A percentile compares a stretch with the other conserved stretches of the same genome.
Conservation (phyloP, 2,113 vertebrate genomes). For the Isurus oxyrinchus region DNA sequence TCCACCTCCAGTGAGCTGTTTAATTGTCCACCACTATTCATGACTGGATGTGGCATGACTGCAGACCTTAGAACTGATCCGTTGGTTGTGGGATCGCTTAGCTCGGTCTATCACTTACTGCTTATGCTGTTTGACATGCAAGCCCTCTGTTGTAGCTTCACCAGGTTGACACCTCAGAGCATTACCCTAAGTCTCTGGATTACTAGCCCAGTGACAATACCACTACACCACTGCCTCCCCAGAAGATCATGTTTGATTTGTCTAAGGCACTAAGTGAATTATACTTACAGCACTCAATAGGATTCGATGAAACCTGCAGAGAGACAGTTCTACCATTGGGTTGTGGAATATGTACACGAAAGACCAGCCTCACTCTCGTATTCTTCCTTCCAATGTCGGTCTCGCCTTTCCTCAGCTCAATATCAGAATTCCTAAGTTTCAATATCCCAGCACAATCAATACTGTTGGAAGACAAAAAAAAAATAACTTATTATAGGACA, state of each 20-base stretch:
- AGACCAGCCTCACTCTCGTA: constrained; percentile 82
- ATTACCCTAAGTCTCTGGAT: too few species aligned
- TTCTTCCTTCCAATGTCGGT: constrained; percentile 93
- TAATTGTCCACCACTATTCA: too few species aligned
- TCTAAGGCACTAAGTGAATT: not conserved
- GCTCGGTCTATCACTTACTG: too few species aligned
- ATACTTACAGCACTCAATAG: constrained; percentile 92
- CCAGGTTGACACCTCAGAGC: too few species aligned
- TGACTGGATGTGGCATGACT: too few species aligned
- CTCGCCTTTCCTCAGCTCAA: constrained; percentile 89
- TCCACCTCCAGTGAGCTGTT: too few species aligned
- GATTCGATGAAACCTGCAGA: constrained; percentile 80
- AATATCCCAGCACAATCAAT: constrained; percentile 91
- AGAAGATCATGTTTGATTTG: not conserved
- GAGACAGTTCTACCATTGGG: constrained; percentile 78
- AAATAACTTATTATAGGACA: not conserved
- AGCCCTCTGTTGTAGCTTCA: too few species aligned
- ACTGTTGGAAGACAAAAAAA: constrained; percentile 53
- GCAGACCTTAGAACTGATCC: too few species aligned
- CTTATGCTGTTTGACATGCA: too few species aligned
- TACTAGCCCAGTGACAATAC: too few species aligned
- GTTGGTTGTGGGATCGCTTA: too few species aligned
- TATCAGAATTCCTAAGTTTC: constrained; percentile 89
- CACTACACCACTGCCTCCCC: too few species aligned
- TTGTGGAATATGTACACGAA: constrained; percentile 85